Percentiles rank a stretch among this genome's conserved stretches.
These are phyloP conservation scores for Sitta carolinensis DNA, from an alignment of 2,797 vertebrate species.

Conservation along the genomic window DNA sequence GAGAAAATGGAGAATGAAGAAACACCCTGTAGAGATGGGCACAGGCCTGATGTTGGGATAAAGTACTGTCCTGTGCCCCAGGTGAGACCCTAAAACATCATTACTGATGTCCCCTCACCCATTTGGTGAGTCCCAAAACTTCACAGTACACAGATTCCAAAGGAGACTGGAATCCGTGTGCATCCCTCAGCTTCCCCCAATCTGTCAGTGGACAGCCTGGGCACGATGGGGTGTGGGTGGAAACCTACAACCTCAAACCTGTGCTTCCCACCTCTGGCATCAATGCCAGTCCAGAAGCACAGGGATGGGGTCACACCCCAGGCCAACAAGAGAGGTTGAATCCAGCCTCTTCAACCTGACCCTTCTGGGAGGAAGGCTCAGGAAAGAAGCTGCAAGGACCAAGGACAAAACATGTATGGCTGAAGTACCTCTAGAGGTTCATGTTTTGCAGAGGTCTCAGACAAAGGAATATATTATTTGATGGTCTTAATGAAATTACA, in stretches of 20 bases:
- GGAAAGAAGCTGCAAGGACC: neutral
- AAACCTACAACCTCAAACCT: neutral
- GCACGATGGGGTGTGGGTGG: fast-evolving
- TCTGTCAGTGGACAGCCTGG: neutral
- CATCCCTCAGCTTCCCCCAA: neutral
- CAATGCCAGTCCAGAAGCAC: neutral
- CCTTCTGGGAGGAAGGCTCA: neutral
- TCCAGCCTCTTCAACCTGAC: neutral
- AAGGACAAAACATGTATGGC: fast-evolving
- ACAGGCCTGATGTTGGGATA: neutral
- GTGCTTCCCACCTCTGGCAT: neutral
- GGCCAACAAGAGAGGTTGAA: neutral
- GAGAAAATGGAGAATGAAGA: neutral
- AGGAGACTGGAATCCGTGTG: neutral
- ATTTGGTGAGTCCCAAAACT: neutral
- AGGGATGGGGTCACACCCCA: neutral
- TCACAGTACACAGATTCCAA: neutral
- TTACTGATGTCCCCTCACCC: neutral
- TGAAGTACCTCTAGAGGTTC: neutral
- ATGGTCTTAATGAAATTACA: neutral
- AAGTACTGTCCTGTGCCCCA: neutral
- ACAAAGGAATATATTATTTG: neutral
- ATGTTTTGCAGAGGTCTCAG: neutral
- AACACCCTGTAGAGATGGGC: neutral
- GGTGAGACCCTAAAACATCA: neutral